phyloP scores from a whole-genome alignment of 2,797 vertebrate genomes.

The Poecilia wingei region DNA sequence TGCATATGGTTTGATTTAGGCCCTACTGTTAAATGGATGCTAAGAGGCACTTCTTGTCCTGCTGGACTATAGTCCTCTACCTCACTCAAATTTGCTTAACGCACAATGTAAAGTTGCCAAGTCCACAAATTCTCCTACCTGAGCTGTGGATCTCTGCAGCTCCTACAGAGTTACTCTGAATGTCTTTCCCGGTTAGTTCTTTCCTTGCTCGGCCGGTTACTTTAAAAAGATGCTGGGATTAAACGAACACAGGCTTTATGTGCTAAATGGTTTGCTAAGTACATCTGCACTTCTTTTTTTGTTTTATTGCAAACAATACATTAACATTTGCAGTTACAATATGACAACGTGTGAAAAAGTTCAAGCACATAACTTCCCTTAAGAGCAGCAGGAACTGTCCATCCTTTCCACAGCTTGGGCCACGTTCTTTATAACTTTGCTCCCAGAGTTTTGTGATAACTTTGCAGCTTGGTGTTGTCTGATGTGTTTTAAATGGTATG shows the following conservation, averaged over 20 bases:
- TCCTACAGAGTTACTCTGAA: background rate
- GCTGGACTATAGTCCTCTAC: background rate
- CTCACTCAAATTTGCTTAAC: background rate
- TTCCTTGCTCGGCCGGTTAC: background rate
- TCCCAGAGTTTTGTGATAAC: slow-evolving; percentile 1
- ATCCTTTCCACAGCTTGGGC: background rate
- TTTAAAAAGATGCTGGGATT: background rate
- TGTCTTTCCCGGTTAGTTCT: background rate
- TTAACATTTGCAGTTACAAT: background rate
- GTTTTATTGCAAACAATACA: background rate
- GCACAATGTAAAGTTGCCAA: background rate
- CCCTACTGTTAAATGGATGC: background rate
- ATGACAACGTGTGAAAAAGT: background rate
- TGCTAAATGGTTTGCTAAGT: background rate
- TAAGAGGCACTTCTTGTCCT: background rate
- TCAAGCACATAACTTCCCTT: background rate
- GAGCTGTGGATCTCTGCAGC: background rate
- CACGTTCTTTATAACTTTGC: background rate
- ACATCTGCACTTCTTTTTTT: background rate
- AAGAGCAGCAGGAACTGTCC: background rate
- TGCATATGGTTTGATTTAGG: background rate
- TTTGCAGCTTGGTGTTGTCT: background rate
- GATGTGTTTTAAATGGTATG: slow-evolving; percentile 4
- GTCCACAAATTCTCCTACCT: background rate
- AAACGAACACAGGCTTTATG: background rate